Conservation (phyloP, 2,888 invertebrate genomes). For the Tetranychus piercei region DNA sequence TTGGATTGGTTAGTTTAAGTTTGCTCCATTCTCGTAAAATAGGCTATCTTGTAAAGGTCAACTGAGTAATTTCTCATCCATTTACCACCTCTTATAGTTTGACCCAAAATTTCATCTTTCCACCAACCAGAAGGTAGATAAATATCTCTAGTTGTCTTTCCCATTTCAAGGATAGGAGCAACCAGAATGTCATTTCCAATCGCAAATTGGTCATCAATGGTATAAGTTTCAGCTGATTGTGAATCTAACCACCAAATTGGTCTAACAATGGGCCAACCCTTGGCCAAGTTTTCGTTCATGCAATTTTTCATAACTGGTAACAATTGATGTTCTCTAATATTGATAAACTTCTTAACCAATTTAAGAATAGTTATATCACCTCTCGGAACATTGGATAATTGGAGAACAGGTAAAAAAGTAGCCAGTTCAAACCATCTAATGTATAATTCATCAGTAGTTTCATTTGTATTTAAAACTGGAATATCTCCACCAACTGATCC, state of each 20-base stretch:
- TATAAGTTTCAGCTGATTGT: slow-evolving; percentile 53
- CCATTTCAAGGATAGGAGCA: slow-evolving; percentile 58
- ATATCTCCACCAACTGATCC: slow-evolving; percentile 77
- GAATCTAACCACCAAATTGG: slow-evolving; percentile 78
- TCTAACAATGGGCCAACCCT: slow-evolving; percentile 60
- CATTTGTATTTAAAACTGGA: slow-evolving; percentile 16
- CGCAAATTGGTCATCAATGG: slow-evolving; percentile 64
- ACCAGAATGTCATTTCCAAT: slow-evolving; percentile 76
- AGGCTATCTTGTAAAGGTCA: slow-evolving; percentile 27
- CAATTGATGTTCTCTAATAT: slow-evolving; percentile 42
- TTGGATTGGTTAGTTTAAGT: neutral
- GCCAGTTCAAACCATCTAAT: slow-evolving; percentile 76
- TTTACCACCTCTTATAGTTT: slow-evolving; percentile 56
- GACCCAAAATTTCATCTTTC: slow-evolving; percentile 75
- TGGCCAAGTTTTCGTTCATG: slow-evolving; percentile 55
- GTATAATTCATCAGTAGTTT: slow-evolving; percentile 46
- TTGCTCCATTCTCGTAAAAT: slow-evolving; percentile 22
- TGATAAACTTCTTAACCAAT: slow-evolving; percentile 35
- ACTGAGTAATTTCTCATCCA: slow-evolving; percentile 63
- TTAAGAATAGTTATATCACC: slow-evolving; percentile 50
- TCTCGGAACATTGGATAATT: slow-evolving; percentile 72
- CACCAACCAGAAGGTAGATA: slow-evolving; percentile 78
- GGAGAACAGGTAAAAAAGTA: slow-evolving; percentile 73
- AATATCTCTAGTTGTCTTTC: slow-evolving; percentile 50
- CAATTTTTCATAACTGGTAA: slow-evolving; percentile 56